phyloP scores from a whole-genome alignment of 2,797 vertebrate genomes.

The Rhinophrynus dorsalis region DNA sequence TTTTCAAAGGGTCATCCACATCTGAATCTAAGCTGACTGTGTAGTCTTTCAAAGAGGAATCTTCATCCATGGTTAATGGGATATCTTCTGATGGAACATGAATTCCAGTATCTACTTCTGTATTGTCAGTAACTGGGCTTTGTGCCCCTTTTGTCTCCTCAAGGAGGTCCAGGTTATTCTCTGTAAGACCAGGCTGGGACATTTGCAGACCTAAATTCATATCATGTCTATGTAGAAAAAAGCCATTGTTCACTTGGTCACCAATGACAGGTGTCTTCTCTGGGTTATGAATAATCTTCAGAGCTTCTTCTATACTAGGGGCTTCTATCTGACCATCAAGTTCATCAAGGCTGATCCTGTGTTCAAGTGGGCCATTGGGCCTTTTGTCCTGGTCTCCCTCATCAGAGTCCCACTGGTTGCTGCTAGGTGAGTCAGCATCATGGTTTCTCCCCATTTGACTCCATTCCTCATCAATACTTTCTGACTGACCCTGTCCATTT shows the following conservation, averaged over 20 bases:
- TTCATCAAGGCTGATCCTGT: constrained; percentile 68
- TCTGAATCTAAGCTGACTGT: constrained; percentile 94
- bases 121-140: constrained; percentile 81
- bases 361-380: constrained; percentile 79
- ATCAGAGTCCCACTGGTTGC: constrained; percentile 59
- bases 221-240: constrained; percentile 88
- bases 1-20: constrained; percentile 76
- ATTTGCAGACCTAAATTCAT: constrained; percentile 67
- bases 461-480: constrained; percentile 84
- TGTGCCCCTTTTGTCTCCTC: constrained; percentile 77
- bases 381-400: constrained; percentile 63
- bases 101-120: constrained; percentile 93
- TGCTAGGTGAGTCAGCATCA: constrained; percentile 36
- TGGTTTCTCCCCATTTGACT: constrained; percentile 32
- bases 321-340: constrained; percentile 74
- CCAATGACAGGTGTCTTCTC: constrained; percentile 72
- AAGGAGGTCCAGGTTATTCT: constrained; percentile 69
- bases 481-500: constrained; percentile 77
- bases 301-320: constrained; percentile 88
- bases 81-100: constrained; percentile 93
- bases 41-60: constrained; percentile 92
- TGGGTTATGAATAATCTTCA: constrained; percentile 88
- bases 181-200: constrained; percentile 54
- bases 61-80: constrained; percentile 92
- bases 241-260: constrained; percentile 82